Conservation (phyloP, 2,888 invertebrate genomes). For the Axea sp. region DNA sequence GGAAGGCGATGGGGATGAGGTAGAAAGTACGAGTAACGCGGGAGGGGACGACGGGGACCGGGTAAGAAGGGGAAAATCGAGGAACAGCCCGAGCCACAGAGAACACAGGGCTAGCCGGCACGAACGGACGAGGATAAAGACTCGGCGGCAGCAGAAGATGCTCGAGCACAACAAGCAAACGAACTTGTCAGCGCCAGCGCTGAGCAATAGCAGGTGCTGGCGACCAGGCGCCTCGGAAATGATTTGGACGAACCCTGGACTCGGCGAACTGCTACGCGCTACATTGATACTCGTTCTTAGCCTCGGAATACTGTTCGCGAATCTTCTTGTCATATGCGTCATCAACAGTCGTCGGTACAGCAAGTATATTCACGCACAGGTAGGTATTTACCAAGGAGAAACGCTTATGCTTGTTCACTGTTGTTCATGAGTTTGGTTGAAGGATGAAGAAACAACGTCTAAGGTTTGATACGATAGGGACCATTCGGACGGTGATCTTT, state of each 20-base stretch:
- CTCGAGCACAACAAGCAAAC: constrained; percentile 84
- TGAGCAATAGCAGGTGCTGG: constrained; percentile 91
- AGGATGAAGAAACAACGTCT: no score
- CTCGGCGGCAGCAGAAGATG: constrained; percentile 80
- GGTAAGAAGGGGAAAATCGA: no score
- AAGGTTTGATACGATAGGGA: no score
- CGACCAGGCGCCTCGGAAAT: constrained; percentile 81
- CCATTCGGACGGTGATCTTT: no score
- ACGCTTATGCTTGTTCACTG: no score
- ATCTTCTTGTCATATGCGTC: constrained; percentile 89
- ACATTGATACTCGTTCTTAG: constrained; percentile 88
- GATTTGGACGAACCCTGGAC: constrained; percentile 82
- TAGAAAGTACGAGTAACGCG: no score
- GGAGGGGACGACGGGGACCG: no score
- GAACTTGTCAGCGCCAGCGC: constrained; percentile 88
- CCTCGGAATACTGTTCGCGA: constrained; percentile 89
- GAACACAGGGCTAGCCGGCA: background rate
- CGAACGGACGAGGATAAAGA: constrained; percentile 5
- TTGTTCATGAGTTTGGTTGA: no score
- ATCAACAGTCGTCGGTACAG: constrained; percentile 91
- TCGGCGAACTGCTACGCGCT: constrained; percentile 88
- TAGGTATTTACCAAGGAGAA: no score
- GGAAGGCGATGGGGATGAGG: no score
- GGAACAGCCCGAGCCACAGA: no score
- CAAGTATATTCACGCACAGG: constrained; percentile 93